These are phyloP conservation scores for Teleogryllus oceanicus DNA, from an alignment of 2,888 invertebrate genomes.

Conservation along the genomic window DNA sequence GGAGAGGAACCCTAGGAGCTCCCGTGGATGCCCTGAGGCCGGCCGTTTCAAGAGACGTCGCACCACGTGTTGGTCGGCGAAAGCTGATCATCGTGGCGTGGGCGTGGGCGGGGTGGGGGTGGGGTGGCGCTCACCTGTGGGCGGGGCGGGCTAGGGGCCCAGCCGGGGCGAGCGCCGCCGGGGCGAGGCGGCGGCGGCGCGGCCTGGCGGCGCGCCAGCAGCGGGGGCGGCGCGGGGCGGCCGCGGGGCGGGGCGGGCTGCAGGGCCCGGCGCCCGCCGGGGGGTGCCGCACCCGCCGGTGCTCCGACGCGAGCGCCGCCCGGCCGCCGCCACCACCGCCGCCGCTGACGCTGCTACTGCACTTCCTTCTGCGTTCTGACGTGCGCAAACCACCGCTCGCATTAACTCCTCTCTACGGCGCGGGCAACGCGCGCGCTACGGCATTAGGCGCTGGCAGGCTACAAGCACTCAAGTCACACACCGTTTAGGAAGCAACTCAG, in stretches of 20 bases:
- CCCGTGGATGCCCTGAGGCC: no score
- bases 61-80: no score
- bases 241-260: neutral
- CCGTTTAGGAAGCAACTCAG: neutral
- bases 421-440: neutral
- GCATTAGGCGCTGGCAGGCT: neutral
- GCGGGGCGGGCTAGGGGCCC: neutral
- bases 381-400: neutral
- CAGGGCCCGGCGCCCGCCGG: slow-evolving; percentile 22
- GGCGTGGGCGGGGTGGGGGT: neutral
- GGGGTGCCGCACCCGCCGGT: slow-evolving; percentile 23
- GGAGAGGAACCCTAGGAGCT: no score
- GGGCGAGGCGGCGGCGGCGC: neutral
- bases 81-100: neutral
- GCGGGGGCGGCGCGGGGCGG: neutral
- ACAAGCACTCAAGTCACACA: neutral
- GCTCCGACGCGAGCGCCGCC: neutral
- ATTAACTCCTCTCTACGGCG: neutral
- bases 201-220: neutral
- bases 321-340: slow-evolving; percentile 21
- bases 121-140: neutral
- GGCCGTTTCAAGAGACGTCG: no score
- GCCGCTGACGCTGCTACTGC: slow-evolving; percentile 25
- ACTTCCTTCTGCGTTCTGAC: slow-evolving; percentile 29
- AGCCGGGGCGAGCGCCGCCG: neutral